phyloP scores from a whole-genome alignment of 2,888 invertebrate genomes.

The Watsonalla binaria region DNA sequence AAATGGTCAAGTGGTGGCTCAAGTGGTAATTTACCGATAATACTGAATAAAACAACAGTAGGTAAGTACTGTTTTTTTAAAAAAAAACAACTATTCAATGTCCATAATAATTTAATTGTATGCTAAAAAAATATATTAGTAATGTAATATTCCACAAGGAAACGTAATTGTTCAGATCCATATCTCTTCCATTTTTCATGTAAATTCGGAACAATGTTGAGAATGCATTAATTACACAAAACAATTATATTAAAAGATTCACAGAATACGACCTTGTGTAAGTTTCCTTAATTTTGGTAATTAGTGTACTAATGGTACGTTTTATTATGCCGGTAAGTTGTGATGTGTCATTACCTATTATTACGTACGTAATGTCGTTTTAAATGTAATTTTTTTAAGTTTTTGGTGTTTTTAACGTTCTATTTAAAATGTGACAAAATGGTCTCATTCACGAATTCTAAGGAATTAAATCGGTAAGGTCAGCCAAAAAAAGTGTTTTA shows the following conservation, averaged over 20 bases:
- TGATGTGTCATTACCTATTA: background rate
- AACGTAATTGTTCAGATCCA: background rate
- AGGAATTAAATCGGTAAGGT: no score
- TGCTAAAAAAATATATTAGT: background rate
- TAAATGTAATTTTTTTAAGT: background rate
- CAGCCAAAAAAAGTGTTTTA: no score
- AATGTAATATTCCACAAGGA: background rate
- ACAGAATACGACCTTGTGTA: conserved; percentile 23
- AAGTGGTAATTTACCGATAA: no score
- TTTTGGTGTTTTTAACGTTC: no score
- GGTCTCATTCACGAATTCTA: no score
- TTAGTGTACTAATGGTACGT: conserved; percentile 4
- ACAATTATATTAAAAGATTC: background rate
- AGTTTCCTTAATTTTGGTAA: conserved; percentile 5
- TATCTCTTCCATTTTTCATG: background rate
- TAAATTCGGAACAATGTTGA: background rate
- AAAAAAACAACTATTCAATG: no score
- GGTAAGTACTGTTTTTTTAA: no score
- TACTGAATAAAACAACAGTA: no score
- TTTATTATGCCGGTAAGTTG: background rate
- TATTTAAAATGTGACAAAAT: no score
- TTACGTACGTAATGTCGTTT: background rate
- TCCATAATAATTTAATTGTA: no score
- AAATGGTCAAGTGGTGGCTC: no score
- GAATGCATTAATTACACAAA: background rate